Evolutionary conservation across 2,888 invertebrate species (phyloP).

Genomic region (Diaprepes abbreviatus): DNA sequence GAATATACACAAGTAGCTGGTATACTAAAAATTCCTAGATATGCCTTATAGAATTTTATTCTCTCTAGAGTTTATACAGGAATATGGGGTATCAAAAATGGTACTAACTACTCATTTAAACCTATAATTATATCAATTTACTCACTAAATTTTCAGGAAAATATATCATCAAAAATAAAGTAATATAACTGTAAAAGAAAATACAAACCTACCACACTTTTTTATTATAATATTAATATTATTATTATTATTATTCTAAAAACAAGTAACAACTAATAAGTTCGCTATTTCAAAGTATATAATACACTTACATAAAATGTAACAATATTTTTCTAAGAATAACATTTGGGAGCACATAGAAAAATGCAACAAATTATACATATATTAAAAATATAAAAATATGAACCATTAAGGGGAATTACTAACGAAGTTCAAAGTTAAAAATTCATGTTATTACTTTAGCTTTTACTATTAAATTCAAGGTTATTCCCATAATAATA

Average conservation of each 20-base stretch:
- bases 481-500: not conserved
- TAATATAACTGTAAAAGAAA: too few relatives aligned
- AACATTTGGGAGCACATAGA: not conserved
- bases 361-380: not conserved
- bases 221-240: too few relatives aligned
- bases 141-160: too few relatives aligned
- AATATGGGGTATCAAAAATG: slow-evolving; percentile 10
- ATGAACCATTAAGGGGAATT: not conserved
- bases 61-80: slow-evolving; percentile 1
- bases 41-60: slow-evolving; percentile 11
- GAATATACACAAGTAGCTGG: slow-evolving; percentile 28
- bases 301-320: not conserved
- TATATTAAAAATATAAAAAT: not conserved
- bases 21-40: slow-evolving; percentile 20
- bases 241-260: too few relatives aligned
- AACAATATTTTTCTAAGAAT: not conserved
- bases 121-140: not conserved
- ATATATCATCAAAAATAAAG: too few relatives aligned
- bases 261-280: too few relatives aligned
- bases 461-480: not conserved
- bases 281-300: too few relatives aligned
- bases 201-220: too few relatives aligned
- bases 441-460: not conserved
- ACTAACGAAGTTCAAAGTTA: not conserved
- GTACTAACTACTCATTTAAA: too few relatives aligned